Base-by-base conservation (phyloP, 2,888 invertebrate species). In the Ptilodon capucinus region DNA sequence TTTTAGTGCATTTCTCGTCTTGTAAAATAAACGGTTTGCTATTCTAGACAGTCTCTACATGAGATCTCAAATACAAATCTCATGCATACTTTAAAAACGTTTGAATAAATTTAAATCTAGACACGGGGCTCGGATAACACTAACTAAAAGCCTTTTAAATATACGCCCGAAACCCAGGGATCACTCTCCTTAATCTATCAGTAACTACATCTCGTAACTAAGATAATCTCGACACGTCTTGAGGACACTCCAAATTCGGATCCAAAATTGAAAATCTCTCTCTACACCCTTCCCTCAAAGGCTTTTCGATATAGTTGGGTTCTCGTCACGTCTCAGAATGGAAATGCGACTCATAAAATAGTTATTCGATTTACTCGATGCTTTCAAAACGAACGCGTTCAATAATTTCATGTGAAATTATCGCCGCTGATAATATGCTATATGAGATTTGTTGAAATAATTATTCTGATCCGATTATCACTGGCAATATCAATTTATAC, bases 211-310 rank as follows among this genome's bases (percentile, higher is more conserved):
- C 42, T 51, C 46, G 57, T 52, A 42, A 40, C 44, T 48, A 42
- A 55, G 42, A 51, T 64, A 71, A 70, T 64, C 69, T 58, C 46
- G 49, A 48, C 68, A 70, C 72, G 74, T 71, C 55, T 57, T 54
- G 55, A 60, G 61, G 58, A 58, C 63, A 60, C 64, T 72, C 60
- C 47, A 62, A 64, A 72, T 66, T 69, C 70, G 58, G 60, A 69
- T 60, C 69, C 68, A 62, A 72, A 73, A 74, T 74, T 72, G 70
- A 68, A 73, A 74, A 70, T 68, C 60, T 48, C 44, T 46, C 41
- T 39, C 32, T 3, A 7, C 42, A 40, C 36, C 57, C 58, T 55
- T 60, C 60, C 54, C 60, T 72, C 65, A 64, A 69, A 72, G 72
- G 73, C 64, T 61, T n/a, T 64, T 57, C 59, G 58, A 50, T 58